Evolutionary conservation across 92 coral and sea anemone genomes (phyloP), one percentile per base, ranked within the genome.

Genomic region (Metridium senile): DNA sequence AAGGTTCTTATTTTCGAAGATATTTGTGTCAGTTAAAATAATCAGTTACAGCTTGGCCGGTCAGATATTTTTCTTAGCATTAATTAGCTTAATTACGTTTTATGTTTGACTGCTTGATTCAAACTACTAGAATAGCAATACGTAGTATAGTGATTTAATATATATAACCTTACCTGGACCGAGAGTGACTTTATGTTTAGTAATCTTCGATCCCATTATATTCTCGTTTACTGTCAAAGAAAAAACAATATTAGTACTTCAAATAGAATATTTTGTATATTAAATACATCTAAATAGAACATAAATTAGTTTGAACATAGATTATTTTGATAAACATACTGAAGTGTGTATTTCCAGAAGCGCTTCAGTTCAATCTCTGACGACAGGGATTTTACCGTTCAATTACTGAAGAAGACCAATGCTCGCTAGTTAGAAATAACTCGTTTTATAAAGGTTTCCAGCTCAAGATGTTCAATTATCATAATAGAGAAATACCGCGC

Each of bases 131-230:
- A 39, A 39, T 4, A 39, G 13, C 13, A 39, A 39, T 39, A 39
- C 6, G 49, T 13, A 39, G 13, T 13, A n/a, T 13, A 39, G 8
- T 4, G 49, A 39, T 4, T 4, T 4, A 39, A 20, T 54, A 59
- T 2, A 2, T 26, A 23, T 6, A 1, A 22, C 22, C 53, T 73
- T 73, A 73, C 78, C 78, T 73, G 78, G 78, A 21, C 67, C 78
- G 21, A 73, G 78, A 1, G 26, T 23, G 30, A 73, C 57, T 26
- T 58, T 73, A 39, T 73, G 52, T 29, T 73, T 73, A 31, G 65
- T 53, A 21, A 73, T 22, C 33, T 19, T 73, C 54, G 78, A 73
- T 20, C 78, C 78, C 78, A 73, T 73, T 35, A 11, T 30, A 18
- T 43, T 23, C 25, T 20, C 62, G 18, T 33, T n/a, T 1, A 39